Evolutionary conservation across 1,140 invertebrate species (phyloP), one percentile per base, ranked within the genome.

Genomic region (Drepana arcuata): DNA sequence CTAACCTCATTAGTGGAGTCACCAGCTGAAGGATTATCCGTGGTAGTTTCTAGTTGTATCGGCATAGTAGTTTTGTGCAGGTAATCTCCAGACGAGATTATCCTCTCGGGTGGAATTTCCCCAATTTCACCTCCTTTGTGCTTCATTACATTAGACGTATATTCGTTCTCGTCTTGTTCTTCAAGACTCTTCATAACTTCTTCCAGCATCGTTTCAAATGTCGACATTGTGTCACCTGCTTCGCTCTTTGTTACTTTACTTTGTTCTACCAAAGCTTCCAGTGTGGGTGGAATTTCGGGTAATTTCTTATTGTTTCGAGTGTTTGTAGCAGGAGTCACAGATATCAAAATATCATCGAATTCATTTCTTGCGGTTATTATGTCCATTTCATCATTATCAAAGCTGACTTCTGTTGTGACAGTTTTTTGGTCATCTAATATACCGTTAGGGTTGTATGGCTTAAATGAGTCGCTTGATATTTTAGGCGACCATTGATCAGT

Each of bases 401-500:
- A 33, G 25, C 65, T 61, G 13, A 37, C 37, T 37, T 71, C 66
- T 28, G 45, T 56, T 7, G 44, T 44, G 26, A 55, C 48, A 11
- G 43, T 18, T 61, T 83, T 83, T 9, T 56, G 55, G n/a, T 78
- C 72, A 30, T 77, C 58, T 14, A 67, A 41, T 21, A 85, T 74
- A 13, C 82, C 68, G 55, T 87, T 87, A 2, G 83, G 77, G 41
- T 84, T 84, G 44, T 77, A 85, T 3, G 86, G 85, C 49, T 86
- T 86, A 44, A 88, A 88, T 2, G 86, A 85, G 39, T 81, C 83
- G 14, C 64, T 67, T 6, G 85, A 84, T 32, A 87, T 48, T 48
- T 88, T 88, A 2, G 88, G 86, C 1, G 89, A 90, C 89, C 89
- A 91, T 25, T 88, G 85, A 3, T 87, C 87, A 28, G 88, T 84